These are phyloP conservation scores for Dione vanillae DNA, from an alignment of 2,888 invertebrate species.

Conservation along the genomic window DNA sequence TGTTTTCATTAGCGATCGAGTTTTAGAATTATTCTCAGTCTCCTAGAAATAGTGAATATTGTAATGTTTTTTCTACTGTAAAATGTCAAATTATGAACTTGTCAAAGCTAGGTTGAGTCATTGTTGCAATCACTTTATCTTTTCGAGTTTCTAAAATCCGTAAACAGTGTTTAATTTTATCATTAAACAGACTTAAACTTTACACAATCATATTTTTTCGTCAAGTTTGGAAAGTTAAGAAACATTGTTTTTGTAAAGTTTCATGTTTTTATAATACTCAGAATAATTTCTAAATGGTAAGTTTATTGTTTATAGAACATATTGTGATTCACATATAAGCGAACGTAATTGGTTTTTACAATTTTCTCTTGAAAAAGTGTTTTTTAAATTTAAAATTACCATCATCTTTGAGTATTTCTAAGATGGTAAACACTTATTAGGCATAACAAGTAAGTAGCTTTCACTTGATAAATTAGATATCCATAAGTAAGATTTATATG, in stretches of 20 bases:
- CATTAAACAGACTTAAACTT: slow-evolving; percentile 6
- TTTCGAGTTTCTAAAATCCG: slow-evolving; percentile 56
- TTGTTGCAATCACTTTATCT: slow-evolving; percentile 70
- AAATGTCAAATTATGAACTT: slow-evolving; percentile 82
- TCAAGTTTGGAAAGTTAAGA: slow-evolving; percentile 1
- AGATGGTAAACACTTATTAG: slow-evolving; percentile 1
- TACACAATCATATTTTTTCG: neutral
- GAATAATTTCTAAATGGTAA: slow-evolving; percentile 42
- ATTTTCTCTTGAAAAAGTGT: neutral
- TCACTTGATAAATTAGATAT: slow-evolving; percentile 15
- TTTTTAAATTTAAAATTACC: neutral
- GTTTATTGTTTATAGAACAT: slow-evolving; percentile 48
- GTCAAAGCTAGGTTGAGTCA: slow-evolving; percentile 84
- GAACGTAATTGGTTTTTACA: slow-evolving; percentile 37
- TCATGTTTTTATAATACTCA: slow-evolving; percentile 6
- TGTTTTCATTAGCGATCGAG: slow-evolving; percentile 54
- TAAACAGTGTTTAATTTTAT: slow-evolving; percentile 57
- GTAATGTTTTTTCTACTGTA: slow-evolving; percentile 75
- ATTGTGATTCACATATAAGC: slow-evolving; percentile 47
- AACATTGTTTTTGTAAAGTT: slow-evolving; percentile 19
- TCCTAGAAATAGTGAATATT: slow-evolving; percentile 59
- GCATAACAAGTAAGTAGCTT: slow-evolving; percentile 25
- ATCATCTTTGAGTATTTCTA: slow-evolving; percentile 9
- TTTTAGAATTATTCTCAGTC: slow-evolving; percentile 59
- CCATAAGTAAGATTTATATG: neutral